Base-by-base conservation (phyloP, 2,113 vertebrate species). In the Vimba vimba region DNA sequence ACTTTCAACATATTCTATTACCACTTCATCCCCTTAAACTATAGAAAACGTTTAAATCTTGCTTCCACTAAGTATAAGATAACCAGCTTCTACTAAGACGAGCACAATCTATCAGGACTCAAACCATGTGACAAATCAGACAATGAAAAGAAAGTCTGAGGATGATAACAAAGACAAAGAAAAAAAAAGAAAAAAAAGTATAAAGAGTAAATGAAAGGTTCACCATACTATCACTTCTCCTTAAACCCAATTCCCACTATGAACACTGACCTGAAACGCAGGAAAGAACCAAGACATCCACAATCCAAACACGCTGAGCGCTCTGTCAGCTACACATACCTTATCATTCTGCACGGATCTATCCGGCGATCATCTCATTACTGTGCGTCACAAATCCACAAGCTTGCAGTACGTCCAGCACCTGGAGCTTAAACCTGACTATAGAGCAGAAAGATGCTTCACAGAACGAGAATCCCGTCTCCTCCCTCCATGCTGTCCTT, bases 331-430 rank as follows among this genome's bases (percentile, higher is more conserved):
- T 23, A 15, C 45, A 86, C 80, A 13, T 90, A 91, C 90, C 91
- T 90, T 87, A 52, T 92, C 90, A 90, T 91, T 68, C 30, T 89
- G 86, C 47, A 79, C 13, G 17, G 71, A 60, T 60, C 71, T 25
- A 59, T 84, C 86, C 81, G 1, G 57, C 50, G 55, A 47, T 85
- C 59, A 17, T 82, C 71, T 82, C 60, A 73, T 45, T 25, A 60
- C 71, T 57, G 45, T 13, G 50, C 45, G n/a, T 73, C 21, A 30
- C 27, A 59, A 30, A 25, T 68, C 68, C 85, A 62, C 30, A 25
- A 47, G 17, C 47, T 59, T 10, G 36, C n/a, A 12, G 33, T 39
- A 11, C 8, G 36, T 75, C 43, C 73, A 15, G 45, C 7, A 25
- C 81, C 69, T 23, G 36, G 52, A 36, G 86, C 25, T 17, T 64